A percentile compares a stretch with the other conserved stretches of the same genome.
These are phyloP conservation scores for Troides aeacus DNA, from an alignment of 2,888 invertebrate genomes.

Conservation along the genomic window DNA sequence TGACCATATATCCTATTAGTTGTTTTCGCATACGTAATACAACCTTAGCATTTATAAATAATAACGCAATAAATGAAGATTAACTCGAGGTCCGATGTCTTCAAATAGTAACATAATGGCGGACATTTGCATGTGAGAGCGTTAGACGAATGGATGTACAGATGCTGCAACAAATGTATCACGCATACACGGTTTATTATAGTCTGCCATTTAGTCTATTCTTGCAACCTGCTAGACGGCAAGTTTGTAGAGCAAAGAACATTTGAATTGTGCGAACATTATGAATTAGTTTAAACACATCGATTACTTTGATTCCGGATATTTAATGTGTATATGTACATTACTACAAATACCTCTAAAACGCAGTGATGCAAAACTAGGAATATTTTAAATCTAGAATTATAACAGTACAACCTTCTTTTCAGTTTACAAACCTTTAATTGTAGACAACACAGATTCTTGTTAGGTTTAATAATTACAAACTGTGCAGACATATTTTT, in stretches of 20 bases:
- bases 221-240: conserved; percentile 42
- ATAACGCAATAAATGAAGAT: conserved; percentile 15
- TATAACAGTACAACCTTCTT: no score
- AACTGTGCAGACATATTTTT: no score
- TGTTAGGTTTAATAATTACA: no score
- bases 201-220: conserved; percentile 56
- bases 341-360: neutral
- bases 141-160: conserved; percentile 19
- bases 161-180: conserved; percentile 34
- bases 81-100: conserved; percentile 16
- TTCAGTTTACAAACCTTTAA: no score
- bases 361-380: no score
- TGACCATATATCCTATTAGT: neutral
- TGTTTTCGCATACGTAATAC: neutral
- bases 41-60: conserved; percentile 18
- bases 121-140: conserved; percentile 17
- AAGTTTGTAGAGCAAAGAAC: conserved; percentile 6
- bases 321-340: neutral
- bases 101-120: conserved; percentile 10
- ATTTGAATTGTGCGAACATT: neutral
- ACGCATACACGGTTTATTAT: conserved; percentile 44
- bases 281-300: neutral
- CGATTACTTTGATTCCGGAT: neutral
- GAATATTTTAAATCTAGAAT: no score
- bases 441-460: no score